A percentile compares a stretch with the other conserved stretches of the same genome.
Conservation (phyloP, 2,888 invertebrate species). For the Zygothrica quintamaculata region DNA sequence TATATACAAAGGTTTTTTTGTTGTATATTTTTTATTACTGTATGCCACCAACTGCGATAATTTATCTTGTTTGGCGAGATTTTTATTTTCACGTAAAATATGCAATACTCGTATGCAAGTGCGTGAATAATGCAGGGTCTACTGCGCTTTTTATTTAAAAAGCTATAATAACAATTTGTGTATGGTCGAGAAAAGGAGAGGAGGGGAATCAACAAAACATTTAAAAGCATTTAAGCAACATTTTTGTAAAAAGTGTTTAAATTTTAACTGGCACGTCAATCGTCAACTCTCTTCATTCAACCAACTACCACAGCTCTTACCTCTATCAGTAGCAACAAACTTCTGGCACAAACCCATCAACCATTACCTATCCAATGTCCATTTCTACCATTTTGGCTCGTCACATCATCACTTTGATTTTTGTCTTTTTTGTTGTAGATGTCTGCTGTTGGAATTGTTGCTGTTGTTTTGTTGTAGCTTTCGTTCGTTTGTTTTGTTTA, state of each 20-base stretch:
- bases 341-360: neutral
- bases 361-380: conserved; percentile 23
- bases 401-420: conserved; percentile 55
- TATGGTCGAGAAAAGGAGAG: too few relatives aligned
- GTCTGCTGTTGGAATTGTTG: conserved; percentile 11
- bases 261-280: conserved; percentile 62
- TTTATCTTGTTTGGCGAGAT: conserved; percentile 80
- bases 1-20: conserved; percentile 28
- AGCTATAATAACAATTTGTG: conserved; percentile 78
- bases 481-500: conserved; percentile 36
- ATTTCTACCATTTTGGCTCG: conserved; percentile 37
- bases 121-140: conserved; percentile 74
- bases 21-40: conserved; percentile 26
- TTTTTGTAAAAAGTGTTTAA: conserved; percentile 71
- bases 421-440: conserved; percentile 29
- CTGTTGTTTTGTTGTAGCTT: conserved; percentile 19
- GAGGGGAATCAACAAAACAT: conserved; percentile 42
- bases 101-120: conserved; percentile 55
- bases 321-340: conserved; percentile 32
- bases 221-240: conserved; percentile 44
- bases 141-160: conserved; percentile 74
- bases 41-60: conserved; percentile 56
- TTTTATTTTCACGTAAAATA: conserved; percentile 77
- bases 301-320: too few relatives aligned
- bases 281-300: conserved; percentile 57